phyloP scores from a whole-genome alignment of 2,113 vertebrate species.

The Chionodraco myersi region DNA sequence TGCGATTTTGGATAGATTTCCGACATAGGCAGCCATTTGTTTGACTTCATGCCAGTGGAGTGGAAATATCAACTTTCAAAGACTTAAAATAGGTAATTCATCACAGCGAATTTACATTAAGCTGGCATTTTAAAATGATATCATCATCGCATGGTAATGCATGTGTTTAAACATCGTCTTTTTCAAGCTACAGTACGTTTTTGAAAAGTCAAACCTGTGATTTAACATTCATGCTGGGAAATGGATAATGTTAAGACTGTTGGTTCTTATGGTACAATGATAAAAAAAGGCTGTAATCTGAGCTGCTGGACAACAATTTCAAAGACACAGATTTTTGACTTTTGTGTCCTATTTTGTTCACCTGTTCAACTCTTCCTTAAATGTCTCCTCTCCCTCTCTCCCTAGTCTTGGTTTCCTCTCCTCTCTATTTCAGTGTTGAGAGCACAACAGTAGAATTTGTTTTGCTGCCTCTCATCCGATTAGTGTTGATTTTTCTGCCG shows the following conservation, averaged over 20 bases:
- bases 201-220: not conserved
- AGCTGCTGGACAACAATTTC: too few species aligned
- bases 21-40: not conserved
- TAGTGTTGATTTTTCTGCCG: constrained; percentile 92
- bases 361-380: not conserved
- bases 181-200: not conserved
- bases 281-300: not conserved
- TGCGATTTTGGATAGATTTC: not conserved
- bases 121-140: not conserved
- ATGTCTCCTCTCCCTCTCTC: not conserved
- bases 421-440: constrained; percentile 59
- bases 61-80: constrained; percentile 4
- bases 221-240: not conserved
- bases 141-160: not conserved
- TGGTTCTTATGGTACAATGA: not conserved
- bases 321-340: not conserved
- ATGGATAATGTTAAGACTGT: constrained; percentile 4
- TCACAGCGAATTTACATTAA: not conserved
- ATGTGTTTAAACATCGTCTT: not conserved
- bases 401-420: constrained; percentile 4
- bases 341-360: constrained; percentile 9
- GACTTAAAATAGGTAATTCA: not conserved
- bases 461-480: constrained; percentile 91
- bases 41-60: constrained; percentile 1
- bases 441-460: constrained; percentile 86